phyloP scores from a whole-genome alignment of 2,888 invertebrate species.

The Norana najaformis region DNA sequence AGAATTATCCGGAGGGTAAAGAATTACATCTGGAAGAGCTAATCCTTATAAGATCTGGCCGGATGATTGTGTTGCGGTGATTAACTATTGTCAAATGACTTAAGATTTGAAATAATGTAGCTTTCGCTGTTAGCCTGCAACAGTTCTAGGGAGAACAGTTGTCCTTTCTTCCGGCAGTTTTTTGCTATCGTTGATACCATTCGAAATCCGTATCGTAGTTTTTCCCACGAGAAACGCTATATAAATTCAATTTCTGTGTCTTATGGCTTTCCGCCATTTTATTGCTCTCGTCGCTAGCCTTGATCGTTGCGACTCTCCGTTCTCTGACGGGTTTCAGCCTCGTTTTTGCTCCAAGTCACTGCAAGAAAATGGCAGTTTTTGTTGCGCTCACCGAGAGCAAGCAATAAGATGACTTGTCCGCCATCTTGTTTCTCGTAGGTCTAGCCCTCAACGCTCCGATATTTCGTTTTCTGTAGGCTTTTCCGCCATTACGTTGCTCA shows the following conservation, averaged over 20 bases:
- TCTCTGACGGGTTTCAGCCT: neutral
- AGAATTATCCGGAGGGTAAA: neutral
- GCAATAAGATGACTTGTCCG: neutral
- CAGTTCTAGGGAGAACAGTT: neutral
- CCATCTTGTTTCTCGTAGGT: neutral
- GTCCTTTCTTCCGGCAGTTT: neutral
- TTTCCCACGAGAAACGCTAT: neutral
- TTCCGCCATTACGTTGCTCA: neutral
- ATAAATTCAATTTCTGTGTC: too few relatives aligned
- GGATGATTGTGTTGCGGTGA: neutral
- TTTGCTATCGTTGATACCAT: neutral
- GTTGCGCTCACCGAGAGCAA: neutral
- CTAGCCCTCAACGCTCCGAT: neutral
- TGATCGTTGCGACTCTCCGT: too few relatives aligned
- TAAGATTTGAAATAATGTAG: neutral
- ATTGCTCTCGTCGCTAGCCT: too few relatives aligned
- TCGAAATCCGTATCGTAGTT: neutral
- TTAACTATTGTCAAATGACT: neutral
- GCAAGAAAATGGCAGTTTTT: neutral
- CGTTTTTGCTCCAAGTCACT: neutral
- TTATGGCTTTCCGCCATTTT: too few relatives aligned
- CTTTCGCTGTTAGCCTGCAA: neutral
- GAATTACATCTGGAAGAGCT: too few relatives aligned
- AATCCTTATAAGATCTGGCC: neutral
- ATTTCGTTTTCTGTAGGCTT: neutral